phyloP scores from a whole-genome alignment of 2,113 vertebrate genomes.

The Papio anubis region DNA sequence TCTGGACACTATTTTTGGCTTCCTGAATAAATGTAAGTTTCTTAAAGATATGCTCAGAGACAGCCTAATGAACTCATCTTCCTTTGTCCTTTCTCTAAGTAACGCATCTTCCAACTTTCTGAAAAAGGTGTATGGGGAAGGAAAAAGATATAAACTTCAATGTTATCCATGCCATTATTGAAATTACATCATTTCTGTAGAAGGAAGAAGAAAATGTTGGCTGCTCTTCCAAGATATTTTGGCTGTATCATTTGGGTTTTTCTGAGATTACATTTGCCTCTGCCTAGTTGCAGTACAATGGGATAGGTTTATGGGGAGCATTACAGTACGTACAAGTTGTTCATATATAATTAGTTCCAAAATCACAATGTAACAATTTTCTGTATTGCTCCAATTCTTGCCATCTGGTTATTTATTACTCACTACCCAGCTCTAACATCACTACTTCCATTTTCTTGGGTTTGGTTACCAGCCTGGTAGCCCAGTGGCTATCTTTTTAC shows the following conservation, averaged over 20 bases:
- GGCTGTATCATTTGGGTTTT: neutral
- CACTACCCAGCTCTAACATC: neutral
- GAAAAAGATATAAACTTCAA: neutral
- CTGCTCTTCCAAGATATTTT: neutral
- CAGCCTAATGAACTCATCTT: neutral
- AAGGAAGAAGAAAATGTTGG: neutral
- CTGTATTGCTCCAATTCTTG: neutral
- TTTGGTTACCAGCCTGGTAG: accelerated
- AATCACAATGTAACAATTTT: neutral
- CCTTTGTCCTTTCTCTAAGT: neutral
- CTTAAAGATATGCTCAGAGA: neutral
- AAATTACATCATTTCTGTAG: neutral
- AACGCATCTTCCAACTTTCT: neutral
- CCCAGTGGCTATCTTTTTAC: too few species aligned
- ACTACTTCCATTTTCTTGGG: neutral
- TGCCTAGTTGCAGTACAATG: neutral
- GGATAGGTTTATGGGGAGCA: neutral
- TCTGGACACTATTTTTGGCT: neutral
- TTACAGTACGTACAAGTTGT: neutral
- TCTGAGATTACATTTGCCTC: neutral
- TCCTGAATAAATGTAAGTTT: neutral
- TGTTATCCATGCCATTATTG: neutral
- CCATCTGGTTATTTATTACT: neutral
- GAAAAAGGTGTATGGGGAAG: neutral
- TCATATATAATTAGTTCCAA: neutral